Base-by-base conservation (phyloP, 2,797 vertebrate species). In the Myotis pilosus region DNA sequence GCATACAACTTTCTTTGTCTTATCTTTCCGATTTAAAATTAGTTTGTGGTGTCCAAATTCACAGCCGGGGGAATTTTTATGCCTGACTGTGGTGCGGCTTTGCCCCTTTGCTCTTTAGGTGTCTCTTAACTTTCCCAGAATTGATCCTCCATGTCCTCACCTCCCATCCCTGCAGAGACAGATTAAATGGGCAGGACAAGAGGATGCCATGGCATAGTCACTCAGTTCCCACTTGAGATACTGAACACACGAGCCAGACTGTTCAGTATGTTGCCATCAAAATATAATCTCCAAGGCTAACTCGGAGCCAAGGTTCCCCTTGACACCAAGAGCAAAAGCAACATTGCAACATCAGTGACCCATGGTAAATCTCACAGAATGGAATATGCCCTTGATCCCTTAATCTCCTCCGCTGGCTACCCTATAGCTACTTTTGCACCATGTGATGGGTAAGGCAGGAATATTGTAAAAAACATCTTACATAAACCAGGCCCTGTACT, bases 21-120 rank as follows among this genome's bases (percentile, higher is more conserved):
- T 53, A 41, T 87, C 60, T 76, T 89, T 92, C 75, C 66, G 22
- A n/a, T 96, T 93, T 94, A 92, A 96, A 95, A 80, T 89, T 55
- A 38, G 33, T 69, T 3, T 72, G 47, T 81, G 51, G 66, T 49
- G 60, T 91, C 47, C 47, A 82, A 66, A 38, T 0, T 64, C 86
- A 88, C 87, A 95, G 68, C 71, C 71, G 82, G 44, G 30, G 11
- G 53, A 47, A 44, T 80, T 57, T 85, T 22, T 23, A 82, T 51
- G 60, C 49, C 41, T 60, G 74, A 82, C 41, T 15, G 6, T 41
- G 23, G 66, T 28, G 49, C 9, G 49, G 68, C 60, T 94, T 30
- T 66, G 57, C 4, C 20, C 66, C 60, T 82, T 28, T 64, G 66
- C 38, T 62, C 89, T 85, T 92, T 75, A n/a, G 38, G 79, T 6